Conservation (phyloP, 1,140 invertebrate species). For the Papilio polytes region DNA sequence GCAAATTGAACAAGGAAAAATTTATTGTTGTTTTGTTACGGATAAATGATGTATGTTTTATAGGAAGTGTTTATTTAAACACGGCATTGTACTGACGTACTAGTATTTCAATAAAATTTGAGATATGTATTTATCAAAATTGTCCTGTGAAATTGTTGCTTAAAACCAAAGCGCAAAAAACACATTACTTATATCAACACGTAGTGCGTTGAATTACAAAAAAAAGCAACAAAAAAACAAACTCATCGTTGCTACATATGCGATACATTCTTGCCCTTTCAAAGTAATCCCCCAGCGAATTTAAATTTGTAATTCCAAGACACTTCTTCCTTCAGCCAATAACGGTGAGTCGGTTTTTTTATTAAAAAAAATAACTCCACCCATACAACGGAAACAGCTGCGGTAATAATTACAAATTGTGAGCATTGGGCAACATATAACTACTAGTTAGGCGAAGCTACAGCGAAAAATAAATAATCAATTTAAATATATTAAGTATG, state of each 20-base stretch:
- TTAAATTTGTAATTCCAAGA: constrained; percentile 76
- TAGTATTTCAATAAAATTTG: too few relatives aligned
- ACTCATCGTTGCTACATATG: constrained; percentile 71
- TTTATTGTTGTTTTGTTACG: neutral
- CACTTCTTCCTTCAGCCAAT: constrained; percentile 70
- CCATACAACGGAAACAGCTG: constrained; percentile 79
- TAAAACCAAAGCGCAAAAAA: neutral
- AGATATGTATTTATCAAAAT: too few relatives aligned
- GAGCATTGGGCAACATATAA: constrained; percentile 61
- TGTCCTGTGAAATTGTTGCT: neutral
- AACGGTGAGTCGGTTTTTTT: constrained; percentile 69
- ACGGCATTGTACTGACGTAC: neutral
- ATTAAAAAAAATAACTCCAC: constrained; percentile 73
- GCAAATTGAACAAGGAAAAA: constrained; percentile 4
- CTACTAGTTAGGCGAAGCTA: constrained; percentile 40
- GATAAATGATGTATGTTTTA: neutral
- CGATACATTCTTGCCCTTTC: constrained; percentile 74
- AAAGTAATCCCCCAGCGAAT: constrained; percentile 76
- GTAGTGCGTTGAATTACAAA: neutral
- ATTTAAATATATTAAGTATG: constrained; percentile 10
- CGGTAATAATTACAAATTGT: constrained; percentile 77
- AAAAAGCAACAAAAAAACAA: constrained; percentile 53
- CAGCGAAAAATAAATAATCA: neutral
- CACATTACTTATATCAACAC: constrained; percentile 4
- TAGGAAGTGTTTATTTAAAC: neutral